Evolutionary conservation across 2,797 vertebrate species (phyloP).

Genomic region (Spinibarbus caldwelli): DNA sequence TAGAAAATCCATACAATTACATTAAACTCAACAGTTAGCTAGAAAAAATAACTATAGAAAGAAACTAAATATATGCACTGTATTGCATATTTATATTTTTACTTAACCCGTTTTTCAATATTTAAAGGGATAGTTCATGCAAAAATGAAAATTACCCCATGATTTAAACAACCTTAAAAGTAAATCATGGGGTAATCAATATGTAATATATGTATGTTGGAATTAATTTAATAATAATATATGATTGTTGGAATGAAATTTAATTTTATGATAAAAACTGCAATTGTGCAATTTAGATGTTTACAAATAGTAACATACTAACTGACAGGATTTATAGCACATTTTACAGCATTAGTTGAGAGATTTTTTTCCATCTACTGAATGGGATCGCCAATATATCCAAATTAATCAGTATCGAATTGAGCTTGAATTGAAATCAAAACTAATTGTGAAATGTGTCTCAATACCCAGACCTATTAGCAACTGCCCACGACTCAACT

Average conservation of each 20-base stretch:
- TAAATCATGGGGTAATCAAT: no score
- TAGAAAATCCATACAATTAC: no score
- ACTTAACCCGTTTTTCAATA: neutral
- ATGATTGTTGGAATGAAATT: no score
- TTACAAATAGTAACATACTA: neutral
- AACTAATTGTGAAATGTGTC: neutral
- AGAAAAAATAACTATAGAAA: no score
- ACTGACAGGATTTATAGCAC: neutral
- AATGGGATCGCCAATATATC: neutral
- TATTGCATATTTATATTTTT: no score
- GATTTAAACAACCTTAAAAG: no score
- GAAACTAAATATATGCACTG: no score
- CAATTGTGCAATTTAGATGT: neutral
- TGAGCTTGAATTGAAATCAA: no score
- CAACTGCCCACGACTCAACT: neutral
- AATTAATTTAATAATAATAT: no score
- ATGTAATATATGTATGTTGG: no score
- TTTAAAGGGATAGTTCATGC: no score
- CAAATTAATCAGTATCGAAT: neutral
- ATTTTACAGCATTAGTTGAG: neutral
- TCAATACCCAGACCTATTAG: neutral
- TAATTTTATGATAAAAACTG: neutral
- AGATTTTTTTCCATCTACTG: neutral
- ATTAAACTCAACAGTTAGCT: no score
- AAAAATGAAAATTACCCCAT: neutral